Base-by-base conservation (phyloP, 2,888 invertebrate species). In the Noctua fimbriata region DNA sequence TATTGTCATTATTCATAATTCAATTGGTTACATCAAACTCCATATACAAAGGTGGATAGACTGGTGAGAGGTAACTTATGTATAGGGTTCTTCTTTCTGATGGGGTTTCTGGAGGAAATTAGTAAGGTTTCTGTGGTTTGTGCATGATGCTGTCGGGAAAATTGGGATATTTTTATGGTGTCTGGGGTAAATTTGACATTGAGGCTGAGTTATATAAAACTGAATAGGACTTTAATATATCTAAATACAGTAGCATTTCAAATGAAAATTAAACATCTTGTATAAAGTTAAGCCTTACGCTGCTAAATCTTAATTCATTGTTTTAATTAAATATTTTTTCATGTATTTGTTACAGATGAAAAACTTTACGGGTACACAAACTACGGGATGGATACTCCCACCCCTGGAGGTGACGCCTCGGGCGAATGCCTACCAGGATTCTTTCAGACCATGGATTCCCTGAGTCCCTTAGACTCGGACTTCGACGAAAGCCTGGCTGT, bases 401-500 rank as follows among this genome's bases (percentile, higher is more conserved):
- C 96, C 21, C 95, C 96, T 3, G 90, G 89, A 6, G 90, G 88
- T 6, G 91, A 93, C 3, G 87, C 91, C 2, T 91, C 93, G 1
- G 96, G 95, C 24, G 97, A 96, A 87, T 97, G 97, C 85, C 93
- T 97, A 55, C 94, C 96, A 18, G 96, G 96, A 71, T 92, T 97
- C 78, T 94, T 97, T 89, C 94, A 95, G 78, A 94, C 95, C 60
- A 93, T 97, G 88, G 97, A 97, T 89, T 97, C 97, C 80, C 91
- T 97, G 87, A 97, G 95, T 55, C 95, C 97, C 1, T 73, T 96
- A 12, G 98, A 98, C 91, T 98, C 98, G 0, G 98, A 98, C 90
- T 98, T 98, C 90, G 98, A 98, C 93, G 98, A 98, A 93, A 98
- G 98, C 89, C 96, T 98, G 55, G 98, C 97, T 65, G 98, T 98